phyloP scores from a whole-genome alignment of 2,797 vertebrate species.

The Synanceia verrucosa region DNA sequence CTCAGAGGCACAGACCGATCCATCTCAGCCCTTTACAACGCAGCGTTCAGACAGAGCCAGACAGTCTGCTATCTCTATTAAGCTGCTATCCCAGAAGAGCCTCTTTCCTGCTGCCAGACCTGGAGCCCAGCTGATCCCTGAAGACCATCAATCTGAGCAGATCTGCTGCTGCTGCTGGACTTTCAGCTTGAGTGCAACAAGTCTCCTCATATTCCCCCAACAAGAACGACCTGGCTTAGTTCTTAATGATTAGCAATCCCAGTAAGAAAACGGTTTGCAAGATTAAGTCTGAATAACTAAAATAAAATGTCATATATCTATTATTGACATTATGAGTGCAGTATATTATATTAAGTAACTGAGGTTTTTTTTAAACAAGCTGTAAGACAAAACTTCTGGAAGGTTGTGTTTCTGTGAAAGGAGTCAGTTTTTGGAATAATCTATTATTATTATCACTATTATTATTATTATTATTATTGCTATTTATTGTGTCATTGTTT shows the following conservation, averaged over 20 bases:
- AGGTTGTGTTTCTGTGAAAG: too few species aligned
- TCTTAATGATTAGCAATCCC: background rate
- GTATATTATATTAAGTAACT: background rate
- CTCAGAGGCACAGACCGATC: slow-evolving; percentile 9
- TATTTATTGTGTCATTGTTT: too few species aligned
- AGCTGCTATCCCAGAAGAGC: slow-evolving; percentile 48
- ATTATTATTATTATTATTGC: too few species aligned
- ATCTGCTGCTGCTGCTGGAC: slow-evolving; percentile 46
- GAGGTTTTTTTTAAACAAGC: too few species aligned
- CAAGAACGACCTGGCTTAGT: slow-evolving; percentile 29
- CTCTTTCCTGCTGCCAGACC: slow-evolving; percentile 57
- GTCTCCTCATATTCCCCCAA: slow-evolving; percentile 68
- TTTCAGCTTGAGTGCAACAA: slow-evolving; percentile 55
- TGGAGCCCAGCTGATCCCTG: slow-evolving; percentile 64
- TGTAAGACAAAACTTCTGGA: too few species aligned
- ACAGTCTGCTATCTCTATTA: slow-evolving; percentile 71
- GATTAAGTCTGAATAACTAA: background rate
- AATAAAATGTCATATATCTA: background rate
- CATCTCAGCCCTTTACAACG: slow-evolving; percentile 27
- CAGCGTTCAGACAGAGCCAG: slow-evolving; percentile 59
- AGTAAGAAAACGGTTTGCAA: background rate
- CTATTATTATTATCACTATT: too few species aligned
- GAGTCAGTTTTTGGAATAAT: too few species aligned
- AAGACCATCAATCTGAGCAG: slow-evolving; percentile 70
- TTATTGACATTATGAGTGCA: background rate